phyloP scores from a whole-genome alignment of 2,888 invertebrate species.

The Cephus spinipes region DNA sequence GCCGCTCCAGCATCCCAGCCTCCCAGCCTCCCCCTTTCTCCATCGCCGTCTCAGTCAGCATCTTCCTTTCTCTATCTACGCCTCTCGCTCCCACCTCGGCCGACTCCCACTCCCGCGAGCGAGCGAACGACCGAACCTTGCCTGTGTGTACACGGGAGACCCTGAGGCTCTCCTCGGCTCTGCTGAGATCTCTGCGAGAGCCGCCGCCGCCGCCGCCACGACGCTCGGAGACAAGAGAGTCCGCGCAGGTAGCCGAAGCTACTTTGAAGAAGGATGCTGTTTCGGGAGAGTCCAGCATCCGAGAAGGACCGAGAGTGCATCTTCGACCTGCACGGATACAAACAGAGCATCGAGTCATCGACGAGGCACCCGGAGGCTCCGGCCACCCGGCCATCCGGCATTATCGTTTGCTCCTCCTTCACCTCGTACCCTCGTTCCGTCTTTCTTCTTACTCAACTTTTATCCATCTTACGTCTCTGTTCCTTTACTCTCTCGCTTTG shows the following conservation, averaged over 20 bases:
- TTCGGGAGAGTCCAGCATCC: conserved; percentile 18
- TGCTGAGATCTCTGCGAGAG: conserved; percentile 12
- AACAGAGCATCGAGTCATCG: conserved; percentile 60
- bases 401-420: conserved; percentile 35
- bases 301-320: conserved; percentile 15
- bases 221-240: conserved; percentile 24
- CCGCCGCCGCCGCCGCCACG: no score
- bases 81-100: conserved; percentile 52
- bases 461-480: no score
- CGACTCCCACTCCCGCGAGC: conserved; percentile 24
- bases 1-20: conserved; percentile 73
- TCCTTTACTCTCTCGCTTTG: not conserved
- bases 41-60: conserved; percentile 42
- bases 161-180: conserved; percentile 17
- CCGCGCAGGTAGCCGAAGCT: conserved; percentile 53
- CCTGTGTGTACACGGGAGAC: conserved; percentile 1
- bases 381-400: conserved; percentile 60
- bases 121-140: not conserved
- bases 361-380: conserved; percentile 38
- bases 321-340: conserved; percentile 46
- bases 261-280: conserved; percentile 24
- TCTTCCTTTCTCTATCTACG: conserved; percentile 57
- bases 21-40: conserved; percentile 46
- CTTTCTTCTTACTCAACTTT: no score
- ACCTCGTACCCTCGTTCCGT: not conserved